Conservation (phyloP, 2,113 vertebrate species). For the Neodon shergylaensis region DNA sequence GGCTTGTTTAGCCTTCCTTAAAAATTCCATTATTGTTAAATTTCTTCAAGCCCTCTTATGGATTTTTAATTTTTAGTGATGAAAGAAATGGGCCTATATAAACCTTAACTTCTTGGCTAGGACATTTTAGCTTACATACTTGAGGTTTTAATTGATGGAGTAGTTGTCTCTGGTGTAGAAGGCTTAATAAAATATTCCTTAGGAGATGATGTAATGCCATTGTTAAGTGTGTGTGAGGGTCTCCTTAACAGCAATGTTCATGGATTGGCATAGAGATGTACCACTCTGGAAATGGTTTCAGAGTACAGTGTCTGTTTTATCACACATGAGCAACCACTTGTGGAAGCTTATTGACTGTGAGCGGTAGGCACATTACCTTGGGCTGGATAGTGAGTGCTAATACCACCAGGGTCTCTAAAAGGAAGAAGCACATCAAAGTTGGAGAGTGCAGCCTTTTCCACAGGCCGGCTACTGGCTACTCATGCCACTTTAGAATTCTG, state of each 20-base stretch:
- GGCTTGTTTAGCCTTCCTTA: neutral
- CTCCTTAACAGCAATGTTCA: neutral
- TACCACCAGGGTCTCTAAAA: neutral
- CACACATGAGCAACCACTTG: neutral
- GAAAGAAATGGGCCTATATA: neutral
- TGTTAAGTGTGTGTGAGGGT: neutral
- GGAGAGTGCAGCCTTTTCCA: neutral
- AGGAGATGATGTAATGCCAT: neutral
- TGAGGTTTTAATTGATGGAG: neutral
- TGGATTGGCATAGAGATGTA: neutral
- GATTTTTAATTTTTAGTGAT: slow-evolving; percentile 33
- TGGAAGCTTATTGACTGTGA: neutral
- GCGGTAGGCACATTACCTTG: neutral
- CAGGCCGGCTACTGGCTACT: neutral
- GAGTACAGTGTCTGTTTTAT: neutral
- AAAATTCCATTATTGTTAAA: slow-evolving; percentile 24
- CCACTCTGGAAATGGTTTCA: neutral
- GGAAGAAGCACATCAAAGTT: neutral
- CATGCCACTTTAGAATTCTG: neutral
- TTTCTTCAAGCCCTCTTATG: neutral
- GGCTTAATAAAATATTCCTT: neutral
- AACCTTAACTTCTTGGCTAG: neutral
- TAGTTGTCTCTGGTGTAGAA: neutral
- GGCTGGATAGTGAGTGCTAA: neutral
- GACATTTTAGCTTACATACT: neutral